Evolutionary conservation across 2,888 invertebrate genomes (phyloP).

Genomic region (Mythimna albipuncta): DNA sequence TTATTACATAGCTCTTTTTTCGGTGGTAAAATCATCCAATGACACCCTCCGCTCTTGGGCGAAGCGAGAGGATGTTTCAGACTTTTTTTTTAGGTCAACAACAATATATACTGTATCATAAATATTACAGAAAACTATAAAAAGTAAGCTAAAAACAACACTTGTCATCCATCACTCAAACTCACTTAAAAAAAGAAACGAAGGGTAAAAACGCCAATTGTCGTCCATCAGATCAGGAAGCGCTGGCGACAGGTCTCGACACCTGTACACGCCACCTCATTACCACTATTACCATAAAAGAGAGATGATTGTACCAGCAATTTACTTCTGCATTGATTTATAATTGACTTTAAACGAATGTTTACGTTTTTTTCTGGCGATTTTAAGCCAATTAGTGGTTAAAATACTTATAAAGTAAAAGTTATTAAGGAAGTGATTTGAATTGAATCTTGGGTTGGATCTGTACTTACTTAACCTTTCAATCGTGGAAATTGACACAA

Average conservation of each 20-base stretch:
- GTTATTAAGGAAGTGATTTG: slow-evolving; percentile 54
- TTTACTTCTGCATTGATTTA: slow-evolving; percentile 59
- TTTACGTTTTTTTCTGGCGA: slow-evolving; percentile 43
- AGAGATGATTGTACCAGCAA: slow-evolving; percentile 61
- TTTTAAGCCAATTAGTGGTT: slow-evolving; percentile 64
- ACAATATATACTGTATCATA: neutral
- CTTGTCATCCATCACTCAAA: slow-evolving; percentile 40
- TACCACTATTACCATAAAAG: slow-evolving; percentile 65
- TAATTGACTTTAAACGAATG: slow-evolving; percentile 58
- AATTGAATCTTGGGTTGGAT: slow-evolving; percentile 39
- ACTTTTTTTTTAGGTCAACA: too few species aligned
- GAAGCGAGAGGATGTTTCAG: too few species aligned
- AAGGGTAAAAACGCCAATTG: slow-evolving; percentile 52
- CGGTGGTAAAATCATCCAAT: too few species aligned
- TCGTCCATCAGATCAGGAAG: slow-evolving; percentile 60
- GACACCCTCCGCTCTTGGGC: too few species aligned
- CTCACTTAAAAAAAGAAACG: slow-evolving; percentile 14
- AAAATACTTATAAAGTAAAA: slow-evolving; percentile 54
- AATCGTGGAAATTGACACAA: too few species aligned
- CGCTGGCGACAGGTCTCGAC: slow-evolving; percentile 51
- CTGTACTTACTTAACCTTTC: neutral
- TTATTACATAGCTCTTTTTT: too few species aligned
- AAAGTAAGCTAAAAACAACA: slow-evolving; percentile 17
- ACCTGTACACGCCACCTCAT: slow-evolving; percentile 62
- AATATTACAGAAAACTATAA: slow-evolving; percentile 9